Evolutionary conservation across 92 coral and sea anemone species (phyloP), one percentile per base, ranked within the genome.

Genomic region (Epizoanthus scotinus): DNA sequence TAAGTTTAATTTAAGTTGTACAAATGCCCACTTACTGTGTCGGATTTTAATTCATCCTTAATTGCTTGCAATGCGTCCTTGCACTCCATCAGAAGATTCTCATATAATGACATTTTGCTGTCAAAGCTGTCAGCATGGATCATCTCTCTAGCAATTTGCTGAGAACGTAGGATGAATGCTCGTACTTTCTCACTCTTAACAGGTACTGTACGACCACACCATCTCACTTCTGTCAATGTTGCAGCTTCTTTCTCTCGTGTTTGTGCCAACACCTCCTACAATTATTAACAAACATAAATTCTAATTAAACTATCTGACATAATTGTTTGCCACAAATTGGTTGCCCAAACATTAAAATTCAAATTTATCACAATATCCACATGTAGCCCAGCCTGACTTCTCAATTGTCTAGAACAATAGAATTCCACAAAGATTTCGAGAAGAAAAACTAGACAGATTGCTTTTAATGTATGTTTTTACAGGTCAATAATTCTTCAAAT

Each of bases 221-320:
- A 95, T 9, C 87, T 92, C 58, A 95, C 91, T 71, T 95, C 99
- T 81, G 97, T 95, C 92, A 95, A 82, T 12, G 94, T 83, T 25
- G 92, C 91, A 67, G 99, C 99, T 80, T 95, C 98, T 73, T 93
- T 95, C 47, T 95, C 99, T 18, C 99, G 88, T 0, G 99, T 95
- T 82, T 95, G 99, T n/a, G 98, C 90, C 79, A 95, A 83, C 40
- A 95, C 96, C 78, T 91, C 95, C 99, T 95, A 77, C 15, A 81
- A 47, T 54, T n/a, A 3, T 19, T 56, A n/a, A 29, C 6, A 34
- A 71, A 71, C 1, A 29, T 3, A 26, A 0, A 36, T 17, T n/a
- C 15, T 19, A 44, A 44, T 44, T 28, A 28, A n/a, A 1, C 71
- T 29, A 66, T 21, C 31, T 28, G 52, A 44, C 12, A 12, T 44